phyloP scores from a whole-genome alignment of 2,888 invertebrate genomes.

The Dryococelus australis region DNA sequence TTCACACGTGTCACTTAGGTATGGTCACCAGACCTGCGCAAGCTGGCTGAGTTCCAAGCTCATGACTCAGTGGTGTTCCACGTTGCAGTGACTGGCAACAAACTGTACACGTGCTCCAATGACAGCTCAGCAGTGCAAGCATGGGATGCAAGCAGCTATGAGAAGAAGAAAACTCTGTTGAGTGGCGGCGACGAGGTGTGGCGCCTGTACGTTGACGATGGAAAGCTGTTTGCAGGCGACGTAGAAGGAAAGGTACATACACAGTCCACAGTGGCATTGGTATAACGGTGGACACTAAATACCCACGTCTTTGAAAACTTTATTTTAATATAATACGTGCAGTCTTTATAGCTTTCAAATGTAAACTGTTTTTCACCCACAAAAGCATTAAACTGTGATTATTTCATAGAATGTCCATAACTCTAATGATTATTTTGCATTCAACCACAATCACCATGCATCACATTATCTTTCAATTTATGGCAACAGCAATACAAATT shows the following conservation, averaged over 20 bases:
- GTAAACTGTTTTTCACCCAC: no score
- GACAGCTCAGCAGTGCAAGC: slow-evolving; percentile 67
- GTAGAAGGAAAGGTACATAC: slow-evolving; percentile 69
- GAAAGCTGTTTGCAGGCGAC: slow-evolving; percentile 66
- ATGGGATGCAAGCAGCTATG: slow-evolving; percentile 63
- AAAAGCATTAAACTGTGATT: no score
- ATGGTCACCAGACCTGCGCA: slow-evolving; percentile 60
- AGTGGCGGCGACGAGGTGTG: slow-evolving; percentile 59
- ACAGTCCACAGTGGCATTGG: no score
- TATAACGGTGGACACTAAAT: no score
- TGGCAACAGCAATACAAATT: no score
- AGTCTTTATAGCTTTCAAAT: no score
- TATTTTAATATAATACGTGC: no score
- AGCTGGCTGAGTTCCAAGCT: slow-evolving; percentile 61
- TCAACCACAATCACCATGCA: no score
- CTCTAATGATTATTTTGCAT: no score
- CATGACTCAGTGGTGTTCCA: slow-evolving; percentile 69
- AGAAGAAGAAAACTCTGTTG: slow-evolving; percentile 54
- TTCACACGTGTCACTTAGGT: slow-evolving; percentile 53
- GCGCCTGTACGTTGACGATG: slow-evolving; percentile 56
- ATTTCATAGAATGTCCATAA: no score
- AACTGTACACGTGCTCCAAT: slow-evolving; percentile 69
- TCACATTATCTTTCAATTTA: no score
- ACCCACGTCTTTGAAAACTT: no score
- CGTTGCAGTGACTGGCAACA: slow-evolving; percentile 63